A percentile compares a stretch with the other conserved stretches of the same genome.
Evolutionary conservation across 2,113 vertebrate species (phyloP).

Genomic region (Alligator sinensis): DNA sequence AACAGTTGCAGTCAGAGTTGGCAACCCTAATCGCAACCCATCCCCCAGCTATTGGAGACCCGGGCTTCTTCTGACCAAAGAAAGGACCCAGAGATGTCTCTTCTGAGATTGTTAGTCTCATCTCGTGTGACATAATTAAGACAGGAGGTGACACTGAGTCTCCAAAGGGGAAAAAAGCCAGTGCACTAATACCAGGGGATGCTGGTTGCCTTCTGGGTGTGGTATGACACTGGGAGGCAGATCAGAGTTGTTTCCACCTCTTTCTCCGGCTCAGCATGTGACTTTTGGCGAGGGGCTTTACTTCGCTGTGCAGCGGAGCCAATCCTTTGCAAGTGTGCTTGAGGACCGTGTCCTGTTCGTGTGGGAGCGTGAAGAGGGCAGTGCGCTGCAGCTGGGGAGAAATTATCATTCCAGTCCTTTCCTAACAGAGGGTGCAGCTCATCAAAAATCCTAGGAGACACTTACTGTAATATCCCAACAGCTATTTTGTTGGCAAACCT

Average conservation of each 20-base stretch:
- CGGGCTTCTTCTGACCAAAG: rapidly evolving
- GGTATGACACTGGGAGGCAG: not conserved
- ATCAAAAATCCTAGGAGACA: not conserved
- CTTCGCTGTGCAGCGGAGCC: not conserved
- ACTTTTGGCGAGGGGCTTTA: not conserved
- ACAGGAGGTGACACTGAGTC: rapidly evolving
- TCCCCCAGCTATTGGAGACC: not conserved
- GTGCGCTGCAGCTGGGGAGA: not conserved
- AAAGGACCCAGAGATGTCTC: not conserved
- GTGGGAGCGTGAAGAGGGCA: not conserved
- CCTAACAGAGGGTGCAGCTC: not conserved
- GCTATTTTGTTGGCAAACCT: not conserved
- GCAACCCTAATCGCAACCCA: too few species aligned
- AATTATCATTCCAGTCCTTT: not conserved
- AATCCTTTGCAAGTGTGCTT: not conserved
- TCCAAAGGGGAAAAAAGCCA: not conserved
- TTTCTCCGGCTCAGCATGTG: not conserved
- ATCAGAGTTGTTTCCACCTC: not conserved
- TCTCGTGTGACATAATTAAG: not conserved
- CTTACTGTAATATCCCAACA: not conserved
- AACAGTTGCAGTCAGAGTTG: too few species aligned
- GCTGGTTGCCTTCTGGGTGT: not conserved
- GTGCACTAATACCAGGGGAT: not conserved
- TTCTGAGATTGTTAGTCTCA: not conserved
- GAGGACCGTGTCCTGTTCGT: not conserved